Evolutionary conservation across 2,797 vertebrate species (phyloP), one percentile per base, ranked within the genome.

Genomic region (Sebastiscus tertius): DNA sequence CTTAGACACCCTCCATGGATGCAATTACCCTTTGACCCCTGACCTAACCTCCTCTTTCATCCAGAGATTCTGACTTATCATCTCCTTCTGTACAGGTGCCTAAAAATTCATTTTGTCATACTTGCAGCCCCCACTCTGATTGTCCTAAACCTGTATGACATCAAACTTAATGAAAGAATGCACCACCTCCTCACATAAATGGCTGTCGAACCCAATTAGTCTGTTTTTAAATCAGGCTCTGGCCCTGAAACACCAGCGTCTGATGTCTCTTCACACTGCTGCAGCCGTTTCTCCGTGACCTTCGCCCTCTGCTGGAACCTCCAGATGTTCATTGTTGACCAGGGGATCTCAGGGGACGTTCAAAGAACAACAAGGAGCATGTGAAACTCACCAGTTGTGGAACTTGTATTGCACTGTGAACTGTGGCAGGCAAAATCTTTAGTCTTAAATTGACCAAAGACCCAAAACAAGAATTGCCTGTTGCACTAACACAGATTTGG

Each of bases 1-100:
- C 58, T 75, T 33, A 74, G 49, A 76, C 22, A 56, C 56, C 69
- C 70, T 82, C 27, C 26, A 22, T 76, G 71, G 61, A 87, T 56
- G 60, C 85, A 89, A 89, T 90, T 88, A 89, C 71, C 87, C 85
- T 85, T 76, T 88, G 33, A 79, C 72, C 60, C 36, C 56, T 83
- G 63, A 80, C 75, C 71, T 66, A 80, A 20, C 64, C 72, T 68
- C 55, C 52, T 54, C 59, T 73, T 63, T 62, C 42, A 63, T 42
- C 9, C 46, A 13, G 16, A 9, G 42, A 55, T 65, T 80, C 33
- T 26, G 80, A 79, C 72, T 82, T 69, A 75, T 42, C 42, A 34
- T 79, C 39, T 24, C n/a, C 46, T 16, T 61, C 71, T 27, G 60
- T 29, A 5, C 33, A 67, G 59, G 58, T 42, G 54, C 33, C 75